Evolutionary conservation across 2,113 vertebrate species (phyloP).

Genomic region (Vidua chalybeata): DNA sequence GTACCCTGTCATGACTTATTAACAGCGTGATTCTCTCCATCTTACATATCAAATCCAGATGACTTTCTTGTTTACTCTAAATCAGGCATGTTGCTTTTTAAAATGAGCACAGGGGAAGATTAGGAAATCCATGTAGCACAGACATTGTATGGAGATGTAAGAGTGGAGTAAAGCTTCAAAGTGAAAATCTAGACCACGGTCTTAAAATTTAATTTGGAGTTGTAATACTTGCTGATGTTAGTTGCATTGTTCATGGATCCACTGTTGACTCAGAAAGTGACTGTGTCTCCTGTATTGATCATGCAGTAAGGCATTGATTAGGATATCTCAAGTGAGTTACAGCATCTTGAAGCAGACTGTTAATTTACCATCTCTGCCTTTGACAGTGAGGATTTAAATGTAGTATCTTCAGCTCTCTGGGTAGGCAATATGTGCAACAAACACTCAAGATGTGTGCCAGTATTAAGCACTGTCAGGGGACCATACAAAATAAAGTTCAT

Average conservation of each 20-base stretch:
- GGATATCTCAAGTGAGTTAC: not conserved
- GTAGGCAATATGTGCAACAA: not conserved
- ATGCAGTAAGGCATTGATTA: not conserved
- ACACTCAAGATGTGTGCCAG: rapidly evolving
- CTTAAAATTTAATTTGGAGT: not conserved
- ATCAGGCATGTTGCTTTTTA: not conserved
- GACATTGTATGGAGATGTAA: not conserved
- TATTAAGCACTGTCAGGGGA: not conserved
- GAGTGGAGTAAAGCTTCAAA: not conserved
- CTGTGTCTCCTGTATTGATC: not conserved
- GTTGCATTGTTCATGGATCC: not conserved
- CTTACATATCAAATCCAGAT: constrained; percentile 24
- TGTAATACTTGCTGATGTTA: not conserved
- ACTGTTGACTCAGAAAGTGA: not conserved
- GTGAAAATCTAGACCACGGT: not conserved
- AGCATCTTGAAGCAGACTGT: not conserved
- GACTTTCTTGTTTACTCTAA: not conserved
- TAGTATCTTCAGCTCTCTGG: not conserved
- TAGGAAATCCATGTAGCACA: not conserved
- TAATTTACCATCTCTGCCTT: not conserved
- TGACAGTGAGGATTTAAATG: not conserved
- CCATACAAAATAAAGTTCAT: not conserved
- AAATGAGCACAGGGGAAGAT: not conserved
- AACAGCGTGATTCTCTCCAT: not conserved
- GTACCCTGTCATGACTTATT: not conserved